These are phyloP conservation scores for Nymphalis io DNA, from an alignment of 1,140 invertebrate genomes.

Conservation along the genomic window DNA sequence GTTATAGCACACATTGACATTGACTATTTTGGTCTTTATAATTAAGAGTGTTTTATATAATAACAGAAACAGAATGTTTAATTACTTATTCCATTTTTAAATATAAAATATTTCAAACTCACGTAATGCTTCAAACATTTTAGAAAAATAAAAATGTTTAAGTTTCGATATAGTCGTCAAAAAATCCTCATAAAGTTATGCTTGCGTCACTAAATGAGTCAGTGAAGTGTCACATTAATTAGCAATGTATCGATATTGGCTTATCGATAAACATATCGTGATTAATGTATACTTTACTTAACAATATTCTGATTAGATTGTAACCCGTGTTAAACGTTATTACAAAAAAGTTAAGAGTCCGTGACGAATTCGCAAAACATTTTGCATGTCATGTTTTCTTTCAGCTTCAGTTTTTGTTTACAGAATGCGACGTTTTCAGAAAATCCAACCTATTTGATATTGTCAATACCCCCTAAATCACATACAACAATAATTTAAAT, in stretches of 20 bases:
- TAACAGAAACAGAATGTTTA: too few relatives aligned
- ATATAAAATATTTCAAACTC: too few relatives aligned
- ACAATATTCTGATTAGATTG: conserved; percentile 43
- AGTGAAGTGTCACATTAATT: conserved; percentile 51
- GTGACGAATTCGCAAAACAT: background rate
- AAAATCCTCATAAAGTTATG: conserved; percentile 26
- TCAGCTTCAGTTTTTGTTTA: background rate
- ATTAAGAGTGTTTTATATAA: too few relatives aligned
- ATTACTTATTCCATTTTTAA: too few relatives aligned
- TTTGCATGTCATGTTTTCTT: background rate
- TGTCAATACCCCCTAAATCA: too few relatives aligned
- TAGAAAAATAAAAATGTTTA: too few relatives aligned
- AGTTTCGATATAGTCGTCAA: too few relatives aligned
- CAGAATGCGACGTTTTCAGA: background rate
- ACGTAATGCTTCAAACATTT: too few relatives aligned
- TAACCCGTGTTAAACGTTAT: conserved; percentile 17
- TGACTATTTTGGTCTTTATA: too few relatives aligned
- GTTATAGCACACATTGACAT: too few relatives aligned
- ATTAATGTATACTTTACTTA: conserved; percentile 28
- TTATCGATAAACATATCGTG: conserved; percentile 37
- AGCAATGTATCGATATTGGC: conserved; percentile 27
- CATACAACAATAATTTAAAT: too few relatives aligned
- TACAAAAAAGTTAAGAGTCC: conserved; percentile 24
- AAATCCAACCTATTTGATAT: background rate
- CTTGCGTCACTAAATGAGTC: conserved; percentile 44